Conservation (phyloP, 2,888 invertebrate genomes). For the Xestia rhomboidea region DNA sequence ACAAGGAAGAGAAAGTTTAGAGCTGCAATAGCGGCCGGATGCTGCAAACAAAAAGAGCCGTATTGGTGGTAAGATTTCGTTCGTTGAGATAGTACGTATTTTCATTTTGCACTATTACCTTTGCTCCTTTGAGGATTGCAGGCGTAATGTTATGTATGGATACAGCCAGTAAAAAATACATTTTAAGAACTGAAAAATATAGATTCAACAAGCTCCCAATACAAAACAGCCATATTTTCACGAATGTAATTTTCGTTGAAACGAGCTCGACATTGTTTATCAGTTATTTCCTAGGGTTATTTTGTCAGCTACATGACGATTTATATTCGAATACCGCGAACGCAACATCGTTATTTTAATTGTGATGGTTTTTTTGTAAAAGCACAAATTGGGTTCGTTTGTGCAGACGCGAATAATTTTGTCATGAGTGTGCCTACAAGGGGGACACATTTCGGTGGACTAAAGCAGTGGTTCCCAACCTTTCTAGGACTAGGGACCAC, state of each 20-base stretch:
- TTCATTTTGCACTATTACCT: no score
- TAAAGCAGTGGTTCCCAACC: no score
- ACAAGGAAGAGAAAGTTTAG: no score
- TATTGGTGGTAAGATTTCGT: no score
- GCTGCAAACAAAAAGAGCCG: no score
- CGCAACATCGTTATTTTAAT: conserved; percentile 46
- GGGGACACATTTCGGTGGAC: no score
- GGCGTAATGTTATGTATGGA: no score
- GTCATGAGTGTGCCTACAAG: neutral
- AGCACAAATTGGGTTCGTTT: conserved; percentile 40
- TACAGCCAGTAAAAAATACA: neutral
- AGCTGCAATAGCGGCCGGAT: no score
- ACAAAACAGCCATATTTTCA: neutral
- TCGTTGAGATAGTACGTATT: no score
- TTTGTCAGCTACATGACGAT: conserved; percentile 19
- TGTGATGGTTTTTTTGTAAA: conserved; percentile 28
- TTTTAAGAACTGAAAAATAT: conserved; percentile 18
- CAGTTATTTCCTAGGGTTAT: conserved; percentile 7
- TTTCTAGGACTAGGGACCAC: no score
- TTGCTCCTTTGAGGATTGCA: no score
- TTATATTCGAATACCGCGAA: conserved; percentile 23
- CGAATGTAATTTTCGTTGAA: conserved; percentile 17
- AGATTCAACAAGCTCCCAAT: conserved; percentile 1
- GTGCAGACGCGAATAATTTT: conserved; percentile 19
- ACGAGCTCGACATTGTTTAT: conserved; percentile 1